These are phyloP conservation scores for Grus americana DNA, from an alignment of 2,113 vertebrate species.

Conservation along the genomic window DNA sequence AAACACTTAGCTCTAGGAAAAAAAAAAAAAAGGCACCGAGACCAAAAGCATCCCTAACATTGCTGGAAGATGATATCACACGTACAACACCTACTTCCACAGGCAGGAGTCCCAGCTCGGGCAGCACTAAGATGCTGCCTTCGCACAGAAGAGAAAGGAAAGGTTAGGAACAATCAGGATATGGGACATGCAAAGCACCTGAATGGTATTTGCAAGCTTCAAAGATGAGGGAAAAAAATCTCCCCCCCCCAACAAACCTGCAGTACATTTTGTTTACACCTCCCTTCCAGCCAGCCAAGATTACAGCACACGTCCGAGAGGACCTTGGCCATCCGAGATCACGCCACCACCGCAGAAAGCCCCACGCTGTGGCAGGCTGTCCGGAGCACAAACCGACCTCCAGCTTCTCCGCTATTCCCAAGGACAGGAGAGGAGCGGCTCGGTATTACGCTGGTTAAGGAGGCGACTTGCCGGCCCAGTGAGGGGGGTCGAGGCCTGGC, in stretches of 20 bases:
- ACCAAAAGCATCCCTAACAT: conserved; percentile 18
- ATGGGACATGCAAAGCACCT: neutral
- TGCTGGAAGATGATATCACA: neutral
- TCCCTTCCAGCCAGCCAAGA: neutral
- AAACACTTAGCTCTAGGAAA: conserved; percentile 1
- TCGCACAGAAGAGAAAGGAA: neutral
- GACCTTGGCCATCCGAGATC: neutral
- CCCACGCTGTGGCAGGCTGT: fast-evolving
- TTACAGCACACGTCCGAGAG: neutral
- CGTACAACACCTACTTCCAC: neutral
- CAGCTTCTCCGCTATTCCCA: neutral
- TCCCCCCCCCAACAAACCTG: neutral
- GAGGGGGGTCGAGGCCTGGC: neutral
- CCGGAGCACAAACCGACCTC: neutral
- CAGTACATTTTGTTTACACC: neutral
- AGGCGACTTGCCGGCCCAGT: neutral
- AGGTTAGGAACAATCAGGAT: neutral
- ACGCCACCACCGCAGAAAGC: neutral
- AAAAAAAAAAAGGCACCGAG: neutral
- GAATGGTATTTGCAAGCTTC: neutral
- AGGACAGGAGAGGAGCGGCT: neutral
- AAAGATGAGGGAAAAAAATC: neutral
- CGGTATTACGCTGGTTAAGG: fast-evolving
- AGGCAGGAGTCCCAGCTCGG: neutral
- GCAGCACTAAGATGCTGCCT: neutral